These are phyloP conservation scores for Andrena flavipes DNA, from an alignment of 2,888 invertebrate genomes.

Conservation along the genomic window DNA sequence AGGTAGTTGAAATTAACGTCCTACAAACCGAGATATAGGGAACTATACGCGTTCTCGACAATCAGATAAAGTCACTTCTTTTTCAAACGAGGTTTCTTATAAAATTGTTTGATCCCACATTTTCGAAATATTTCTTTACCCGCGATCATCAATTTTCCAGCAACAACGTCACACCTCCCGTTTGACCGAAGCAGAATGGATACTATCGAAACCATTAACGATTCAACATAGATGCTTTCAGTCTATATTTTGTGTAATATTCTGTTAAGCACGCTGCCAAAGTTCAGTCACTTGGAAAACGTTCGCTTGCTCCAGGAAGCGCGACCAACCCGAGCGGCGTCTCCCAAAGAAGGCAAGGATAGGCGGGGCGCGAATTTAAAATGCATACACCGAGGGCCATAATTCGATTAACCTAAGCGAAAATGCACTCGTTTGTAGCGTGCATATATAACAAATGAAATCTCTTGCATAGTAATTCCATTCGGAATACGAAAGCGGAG, in stretches of 20 bases:
- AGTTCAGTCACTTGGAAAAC: slow-evolving; percentile 5
- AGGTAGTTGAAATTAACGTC: no score
- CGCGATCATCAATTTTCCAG: no score
- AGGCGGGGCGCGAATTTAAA: slow-evolving; percentile 78
- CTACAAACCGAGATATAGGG: no score
- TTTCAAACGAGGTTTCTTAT: no score
- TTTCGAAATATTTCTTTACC: no score
- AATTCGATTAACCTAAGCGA: slow-evolving; percentile 84
- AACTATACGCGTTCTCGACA: no score
- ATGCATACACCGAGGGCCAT: slow-evolving; percentile 80
- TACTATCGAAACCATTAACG: no score
- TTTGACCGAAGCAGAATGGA: no score
- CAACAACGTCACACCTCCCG: no score
- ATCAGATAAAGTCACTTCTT: no score
- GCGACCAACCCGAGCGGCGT: slow-evolving; percentile 18
- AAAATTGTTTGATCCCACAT: no score
- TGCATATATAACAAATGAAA: slow-evolving; percentile 83
- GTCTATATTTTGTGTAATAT: background rate
- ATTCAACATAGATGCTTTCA: background rate
- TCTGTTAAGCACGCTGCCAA: background rate
- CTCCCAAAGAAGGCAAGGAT: slow-evolving; percentile 53
- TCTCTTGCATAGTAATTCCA: slow-evolving; percentile 84
- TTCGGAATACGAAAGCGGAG: slow-evolving; percentile 84
- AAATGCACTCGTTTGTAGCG: slow-evolving; percentile 84
- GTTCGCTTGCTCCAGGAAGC: background rate